Base-by-base conservation (phyloP, 2,113 vertebrate genomes). In the Hemiprocne comata region DNA sequence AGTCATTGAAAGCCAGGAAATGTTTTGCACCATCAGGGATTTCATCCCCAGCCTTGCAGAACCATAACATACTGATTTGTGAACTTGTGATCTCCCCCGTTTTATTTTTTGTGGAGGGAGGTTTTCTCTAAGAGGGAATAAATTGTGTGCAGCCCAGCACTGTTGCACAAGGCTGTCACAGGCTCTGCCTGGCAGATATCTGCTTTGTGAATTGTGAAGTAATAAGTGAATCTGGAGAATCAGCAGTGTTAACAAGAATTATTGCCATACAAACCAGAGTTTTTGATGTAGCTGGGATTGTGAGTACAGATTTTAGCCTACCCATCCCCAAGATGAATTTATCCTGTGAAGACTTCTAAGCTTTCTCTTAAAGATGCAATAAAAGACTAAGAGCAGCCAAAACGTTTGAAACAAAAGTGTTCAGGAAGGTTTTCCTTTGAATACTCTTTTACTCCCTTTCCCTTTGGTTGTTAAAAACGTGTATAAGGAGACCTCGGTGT, bases 321-420 rank as follows among this genome's bases (percentile, higher is more conserved):
- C 48, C 33, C 29, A 6, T 77, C 94, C 79, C 79, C 83, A 93
- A 92, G 60, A 80, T 46, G 69, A 90, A 89, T 13, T 90, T 91
- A 80, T 28, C 46, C 64, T 94, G 80, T 84, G 74, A 94, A 80
- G 48, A 67, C 83, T 74, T 84, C 16, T 71, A 90, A 94, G 64
- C 46, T 88, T 94, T 95, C 90, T 90, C 94, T 89, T 94, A 84
- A 90, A 94, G 94, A 90, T 69, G 58, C 55, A 90, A 81, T 95
- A 96, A 87, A 95, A 94, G 18, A 50, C 87, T 89, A 55, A 96
- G 93, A 80, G 19, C 72, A 95, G 90, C 64, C 60, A 85, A 96
- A 94, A 84, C 51, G 84, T 78, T 83, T 91, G 91, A 95, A 90
- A 71, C 71, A 46, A 84, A 94, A 90, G 28, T 86, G 67, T 86